Evolutionary conservation across 2,113 vertebrate species (phyloP).

Genomic region (Boulengerochromis microlepis): DNA sequence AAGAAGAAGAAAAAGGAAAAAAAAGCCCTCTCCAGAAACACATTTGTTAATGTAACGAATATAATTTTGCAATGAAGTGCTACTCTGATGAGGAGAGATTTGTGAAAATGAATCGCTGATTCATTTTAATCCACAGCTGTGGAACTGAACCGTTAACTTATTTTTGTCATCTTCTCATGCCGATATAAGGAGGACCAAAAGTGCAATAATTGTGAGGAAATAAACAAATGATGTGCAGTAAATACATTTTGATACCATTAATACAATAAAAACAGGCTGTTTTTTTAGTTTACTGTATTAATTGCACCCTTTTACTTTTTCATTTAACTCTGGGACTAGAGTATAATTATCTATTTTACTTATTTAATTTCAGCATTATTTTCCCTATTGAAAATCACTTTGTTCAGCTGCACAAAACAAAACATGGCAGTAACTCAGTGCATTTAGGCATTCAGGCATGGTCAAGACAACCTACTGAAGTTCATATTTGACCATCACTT

Average conservation of each 20-base stretch:
- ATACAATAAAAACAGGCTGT: background rate
- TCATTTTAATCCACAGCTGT: background rate
- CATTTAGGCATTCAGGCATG: background rate
- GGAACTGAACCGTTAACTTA: background rate
- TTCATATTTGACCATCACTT: background rate
- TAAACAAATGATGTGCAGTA: background rate
- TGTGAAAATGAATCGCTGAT: background rate
- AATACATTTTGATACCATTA: background rate
- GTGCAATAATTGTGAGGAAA: background rate
- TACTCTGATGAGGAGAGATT: background rate
- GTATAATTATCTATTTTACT: background rate
- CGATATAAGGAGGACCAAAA: background rate
- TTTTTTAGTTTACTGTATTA: background rate
- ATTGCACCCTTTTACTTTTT: background rate
- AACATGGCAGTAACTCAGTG: background rate
- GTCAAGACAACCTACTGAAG: background rate
- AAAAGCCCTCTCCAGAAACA: constrained; percentile 44
- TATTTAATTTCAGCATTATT: background rate
- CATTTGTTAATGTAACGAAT: constrained; percentile 49
- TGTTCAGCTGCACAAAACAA: background rate
- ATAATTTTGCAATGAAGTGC: background rate
- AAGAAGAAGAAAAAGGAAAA: background rate
- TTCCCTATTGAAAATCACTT: background rate
- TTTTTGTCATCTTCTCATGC: background rate
- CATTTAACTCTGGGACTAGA: background rate